Evolutionary conservation across 2,888 invertebrate genomes (phyloP).

Genomic region (Alsophila aescularia): DNA sequence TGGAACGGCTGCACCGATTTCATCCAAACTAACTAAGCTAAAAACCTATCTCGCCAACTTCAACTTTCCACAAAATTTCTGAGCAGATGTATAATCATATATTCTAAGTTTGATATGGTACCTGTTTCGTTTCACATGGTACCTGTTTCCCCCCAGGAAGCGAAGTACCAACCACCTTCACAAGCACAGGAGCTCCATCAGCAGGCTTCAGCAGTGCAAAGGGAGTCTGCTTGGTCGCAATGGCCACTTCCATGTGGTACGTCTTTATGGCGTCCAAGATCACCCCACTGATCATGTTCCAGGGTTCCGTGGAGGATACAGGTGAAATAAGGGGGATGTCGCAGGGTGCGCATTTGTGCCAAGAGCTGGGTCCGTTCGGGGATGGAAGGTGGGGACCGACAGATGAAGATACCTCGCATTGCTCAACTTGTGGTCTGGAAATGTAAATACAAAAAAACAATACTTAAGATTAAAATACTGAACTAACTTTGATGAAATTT

Average conservation of each 20-base stretch:
- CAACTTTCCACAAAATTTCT: too few species aligned
- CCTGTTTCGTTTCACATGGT: too few species aligned
- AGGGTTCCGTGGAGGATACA: constrained; percentile 48
- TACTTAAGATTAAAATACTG: too few species aligned
- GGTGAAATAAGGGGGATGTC: constrained; percentile 35
- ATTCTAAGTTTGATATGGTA: too few species aligned
- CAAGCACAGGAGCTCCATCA: constrained; percentile 87
- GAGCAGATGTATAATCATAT: too few species aligned
- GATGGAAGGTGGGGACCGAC: constrained; percentile 64
- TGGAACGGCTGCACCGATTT: too few species aligned
- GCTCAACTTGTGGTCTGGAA: constrained; percentile 55
- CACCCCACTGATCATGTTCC: constrained; percentile 74
- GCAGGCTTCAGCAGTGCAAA: constrained; percentile 88
- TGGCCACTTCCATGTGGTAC: constrained; percentile 87
- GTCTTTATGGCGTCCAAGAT: constrained; percentile 89
- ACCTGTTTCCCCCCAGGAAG: constrained; percentile 78
- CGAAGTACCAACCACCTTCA: constrained; percentile 86
- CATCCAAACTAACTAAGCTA: too few species aligned
- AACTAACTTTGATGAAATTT: too few species aligned
- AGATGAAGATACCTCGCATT: constrained; percentile 73
- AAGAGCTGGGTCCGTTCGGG: constrained; percentile 37
- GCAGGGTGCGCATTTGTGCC: constrained; percentile 43
- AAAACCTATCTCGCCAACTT: too few species aligned
- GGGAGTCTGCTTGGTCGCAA: constrained; percentile 87
- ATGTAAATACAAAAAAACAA: neutral